Evolutionary conservation across 2,888 invertebrate species (phyloP).

Genomic region (Andrena praecox): DNA sequence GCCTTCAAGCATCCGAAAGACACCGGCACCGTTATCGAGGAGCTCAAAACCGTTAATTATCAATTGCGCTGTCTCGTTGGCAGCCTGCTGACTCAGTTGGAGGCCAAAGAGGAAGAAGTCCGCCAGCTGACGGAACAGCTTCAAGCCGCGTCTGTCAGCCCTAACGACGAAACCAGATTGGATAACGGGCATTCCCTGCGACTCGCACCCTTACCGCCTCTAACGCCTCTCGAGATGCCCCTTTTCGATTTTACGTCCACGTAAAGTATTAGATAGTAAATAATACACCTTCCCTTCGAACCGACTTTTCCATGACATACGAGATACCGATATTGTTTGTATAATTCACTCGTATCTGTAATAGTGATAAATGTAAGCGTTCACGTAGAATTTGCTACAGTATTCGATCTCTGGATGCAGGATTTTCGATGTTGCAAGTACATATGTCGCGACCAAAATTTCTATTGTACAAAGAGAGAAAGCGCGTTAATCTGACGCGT

Average conservation of each 20-base stretch:
- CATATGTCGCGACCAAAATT: constrained; percentile 19
- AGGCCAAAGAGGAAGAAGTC: constrained; percentile 89
- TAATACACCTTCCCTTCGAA: not conserved
- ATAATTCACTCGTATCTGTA: constrained; percentile 12
- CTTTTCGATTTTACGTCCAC: constrained; percentile 86
- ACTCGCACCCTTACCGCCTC: constrained; percentile 84
- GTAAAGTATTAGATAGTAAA: constrained; percentile 26
- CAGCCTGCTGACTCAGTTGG: constrained; percentile 88
- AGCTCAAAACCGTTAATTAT: constrained; percentile 88
- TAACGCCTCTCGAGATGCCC: constrained; percentile 88
- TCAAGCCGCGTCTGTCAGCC: constrained; percentile 69
- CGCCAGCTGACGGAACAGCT: constrained; percentile 87
- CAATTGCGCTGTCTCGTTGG: constrained; percentile 87
- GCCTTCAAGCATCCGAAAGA: constrained; percentile 87
- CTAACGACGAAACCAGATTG: constrained; percentile 73
- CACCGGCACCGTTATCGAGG: constrained; percentile 88
- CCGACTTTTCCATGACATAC: constrained; percentile 3
- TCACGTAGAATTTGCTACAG: not conserved
- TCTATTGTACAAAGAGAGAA: not conserved
- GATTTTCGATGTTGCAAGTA: constrained; percentile 18
- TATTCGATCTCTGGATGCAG: constrained; percentile 4
- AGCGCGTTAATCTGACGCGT: not conserved
- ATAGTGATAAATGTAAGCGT: constrained; percentile 39
- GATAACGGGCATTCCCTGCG: constrained; percentile 77
- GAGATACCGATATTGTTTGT: not conserved